These are phyloP conservation scores for Mandrillus leucophaeus DNA, from an alignment of 2,113 vertebrate genomes.

Conservation along the genomic window DNA sequence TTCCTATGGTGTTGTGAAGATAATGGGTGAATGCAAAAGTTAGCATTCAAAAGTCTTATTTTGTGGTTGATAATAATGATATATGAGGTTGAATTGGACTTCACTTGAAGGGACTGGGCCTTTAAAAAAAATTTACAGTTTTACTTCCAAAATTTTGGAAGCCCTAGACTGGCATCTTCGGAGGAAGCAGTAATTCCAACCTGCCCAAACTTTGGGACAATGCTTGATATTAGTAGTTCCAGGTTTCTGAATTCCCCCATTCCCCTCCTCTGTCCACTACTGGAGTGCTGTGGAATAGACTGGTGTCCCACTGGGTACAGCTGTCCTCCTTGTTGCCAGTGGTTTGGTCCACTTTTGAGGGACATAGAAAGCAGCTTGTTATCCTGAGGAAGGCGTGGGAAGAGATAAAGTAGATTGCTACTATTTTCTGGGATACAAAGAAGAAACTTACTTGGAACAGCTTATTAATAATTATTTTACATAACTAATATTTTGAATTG, in stretches of 20 bases:
- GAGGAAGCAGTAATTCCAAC: background rate
- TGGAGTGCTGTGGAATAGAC: background rate
- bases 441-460: conserved; percentile 5
- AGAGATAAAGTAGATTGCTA: background rate
- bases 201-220: background rate
- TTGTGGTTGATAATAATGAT: background rate
- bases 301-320: background rate
- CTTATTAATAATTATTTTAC: conserved; percentile 5
- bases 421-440: background rate
- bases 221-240: background rate
- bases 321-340: background rate
- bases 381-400: background rate
- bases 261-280: background rate
- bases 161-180: background rate
- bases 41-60: background rate
- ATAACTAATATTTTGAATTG: background rate
- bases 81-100: background rate
- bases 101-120: background rate
- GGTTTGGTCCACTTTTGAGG: background rate
- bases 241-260: background rate
- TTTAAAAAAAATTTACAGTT: background rate
- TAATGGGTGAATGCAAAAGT: background rate
- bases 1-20: background rate
- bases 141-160: background rate
- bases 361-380: background rate